Conservation (phyloP, 2,888 invertebrate species). For the Tetrapedia diversipes region DNA sequence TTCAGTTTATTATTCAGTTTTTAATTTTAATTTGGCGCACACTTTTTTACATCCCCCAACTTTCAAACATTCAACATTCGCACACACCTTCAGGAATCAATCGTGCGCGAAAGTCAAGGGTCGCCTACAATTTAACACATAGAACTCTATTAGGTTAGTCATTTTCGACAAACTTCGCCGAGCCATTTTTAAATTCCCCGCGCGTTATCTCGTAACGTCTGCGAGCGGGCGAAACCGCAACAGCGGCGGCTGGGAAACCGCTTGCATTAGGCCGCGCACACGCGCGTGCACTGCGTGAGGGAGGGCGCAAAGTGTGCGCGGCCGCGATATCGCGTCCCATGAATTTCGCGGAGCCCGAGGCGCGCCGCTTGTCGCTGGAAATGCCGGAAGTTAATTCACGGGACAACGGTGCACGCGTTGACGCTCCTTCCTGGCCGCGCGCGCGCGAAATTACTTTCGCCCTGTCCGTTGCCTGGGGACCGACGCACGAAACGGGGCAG, state of each 20-base stretch:
- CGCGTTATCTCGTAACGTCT: constrained; percentile 25
- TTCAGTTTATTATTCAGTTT: no score
- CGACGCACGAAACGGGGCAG: constrained; percentile 44
- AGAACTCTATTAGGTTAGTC: background rate
- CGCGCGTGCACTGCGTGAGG: constrained; percentile 19
- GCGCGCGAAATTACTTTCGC: constrained; percentile 63
- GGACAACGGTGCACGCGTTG: constrained; percentile 59
- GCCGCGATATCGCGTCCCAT: constrained; percentile 36
- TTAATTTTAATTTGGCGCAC: no score
- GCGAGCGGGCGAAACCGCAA: constrained; percentile 31
- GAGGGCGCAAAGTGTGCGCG: background rate
- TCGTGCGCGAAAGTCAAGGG: no score
- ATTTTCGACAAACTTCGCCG: background rate
- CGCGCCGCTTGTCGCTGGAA: constrained; percentile 57
- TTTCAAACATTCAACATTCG: no score
- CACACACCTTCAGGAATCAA: no score
- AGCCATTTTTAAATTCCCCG: background rate
- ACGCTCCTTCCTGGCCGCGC: constrained; percentile 45
- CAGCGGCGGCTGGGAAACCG: constrained; percentile 23
- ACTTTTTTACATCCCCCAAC: no score
- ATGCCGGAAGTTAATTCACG: constrained; percentile 72
- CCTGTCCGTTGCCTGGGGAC: background rate
- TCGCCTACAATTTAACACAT: no score
- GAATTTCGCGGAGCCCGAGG: constrained; percentile 55
- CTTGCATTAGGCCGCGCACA: constrained; percentile 29